Conservation (phyloP, 1,140 invertebrate genomes). For the Drosophila oshimai region DNA sequence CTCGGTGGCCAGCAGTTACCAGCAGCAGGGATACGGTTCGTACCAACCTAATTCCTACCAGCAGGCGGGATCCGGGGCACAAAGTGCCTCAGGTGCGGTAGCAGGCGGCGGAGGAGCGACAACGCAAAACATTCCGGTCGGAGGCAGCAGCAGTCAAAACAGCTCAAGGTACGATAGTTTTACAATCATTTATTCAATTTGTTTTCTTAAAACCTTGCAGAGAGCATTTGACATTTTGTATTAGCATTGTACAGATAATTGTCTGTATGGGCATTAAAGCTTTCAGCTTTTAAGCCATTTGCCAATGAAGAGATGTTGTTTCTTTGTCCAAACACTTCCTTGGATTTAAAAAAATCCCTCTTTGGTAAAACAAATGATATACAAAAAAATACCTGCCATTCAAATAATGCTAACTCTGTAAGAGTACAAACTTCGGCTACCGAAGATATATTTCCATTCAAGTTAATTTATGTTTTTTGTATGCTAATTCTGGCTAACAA, state of each 20-base stretch:
- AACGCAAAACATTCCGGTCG: constrained; percentile 82
- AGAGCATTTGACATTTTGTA: too few relatives aligned
- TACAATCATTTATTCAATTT: not conserved
- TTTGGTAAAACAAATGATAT: not conserved
- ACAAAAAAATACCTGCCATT: not conserved
- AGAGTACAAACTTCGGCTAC: not conserved
- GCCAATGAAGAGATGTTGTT: too few relatives aligned
- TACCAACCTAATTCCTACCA: constrained; percentile 81
- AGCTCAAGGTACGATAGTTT: constrained; percentile 61
- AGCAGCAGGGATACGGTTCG: constrained; percentile 73
- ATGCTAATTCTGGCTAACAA: constrained; percentile 17
- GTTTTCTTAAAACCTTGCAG: not conserved
- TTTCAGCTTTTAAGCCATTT: too few relatives aligned
- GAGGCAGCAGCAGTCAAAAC: constrained; percentile 71
- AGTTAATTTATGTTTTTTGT: constrained; percentile 2
- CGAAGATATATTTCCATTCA: not conserved
- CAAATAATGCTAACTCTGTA: not conserved
- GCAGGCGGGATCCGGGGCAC: constrained; percentile 49
- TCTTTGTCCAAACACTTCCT: too few relatives aligned
- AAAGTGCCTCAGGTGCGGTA: constrained; percentile 51
- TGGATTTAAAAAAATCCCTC: too few relatives aligned
- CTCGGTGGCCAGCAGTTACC: constrained; percentile 77
- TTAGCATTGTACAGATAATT: too few relatives aligned
- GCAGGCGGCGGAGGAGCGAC: constrained; percentile 46
- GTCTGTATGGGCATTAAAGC: too few relatives aligned